Conservation (phyloP, 2,888 invertebrate genomes). For the Caenorhabditis doughertyi region DNA sequence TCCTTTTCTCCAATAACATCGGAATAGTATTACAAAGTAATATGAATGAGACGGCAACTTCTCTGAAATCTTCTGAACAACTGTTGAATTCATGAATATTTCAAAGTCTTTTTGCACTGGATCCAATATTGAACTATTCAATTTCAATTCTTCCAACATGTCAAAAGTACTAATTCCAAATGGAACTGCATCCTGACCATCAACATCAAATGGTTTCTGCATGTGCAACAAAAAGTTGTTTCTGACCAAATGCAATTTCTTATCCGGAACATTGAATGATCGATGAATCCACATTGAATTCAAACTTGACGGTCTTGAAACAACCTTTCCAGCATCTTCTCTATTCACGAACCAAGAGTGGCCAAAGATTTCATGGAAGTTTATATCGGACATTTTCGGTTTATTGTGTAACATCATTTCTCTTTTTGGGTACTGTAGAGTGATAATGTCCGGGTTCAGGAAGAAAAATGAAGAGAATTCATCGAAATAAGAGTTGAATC, state of each 20-base stretch:
- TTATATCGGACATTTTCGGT: conserved; percentile 18
- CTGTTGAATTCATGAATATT: conserved; percentile 3
- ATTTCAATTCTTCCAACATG: background rate
- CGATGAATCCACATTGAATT: conserved; percentile 67
- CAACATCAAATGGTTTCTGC: conserved; percentile 37
- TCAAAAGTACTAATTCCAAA: conserved; percentile 16
- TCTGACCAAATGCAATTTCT: conserved; percentile 3
- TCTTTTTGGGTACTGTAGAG: conserved; percentile 33
- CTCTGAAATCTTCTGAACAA: background rate
- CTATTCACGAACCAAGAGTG: conserved; percentile 7
- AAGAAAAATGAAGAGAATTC: conserved; percentile 40
- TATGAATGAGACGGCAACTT: background rate
- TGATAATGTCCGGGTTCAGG: conserved; percentile 22
- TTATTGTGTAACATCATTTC: conserved; percentile 33
- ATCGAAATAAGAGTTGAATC: conserved; percentile 27
- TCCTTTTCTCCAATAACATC: conserved; percentile 25
- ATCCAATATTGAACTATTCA: conserved; percentile 6
- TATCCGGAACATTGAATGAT: conserved; percentile 39
- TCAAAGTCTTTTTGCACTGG: conserved; percentile 29
- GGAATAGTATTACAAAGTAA: conserved; percentile 23
- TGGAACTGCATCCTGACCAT: conserved; percentile 9
- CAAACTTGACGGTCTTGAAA: conserved; percentile 48
- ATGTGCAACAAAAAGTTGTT: conserved; percentile 31
- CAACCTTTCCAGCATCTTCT: conserved; percentile 58
- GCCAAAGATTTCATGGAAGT: conserved; percentile 42